Evolutionary conservation across 2,797 vertebrate species (phyloP), one percentile per base, ranked within the genome.

Genomic region (Microctenopoma steveboyesi): DNA sequence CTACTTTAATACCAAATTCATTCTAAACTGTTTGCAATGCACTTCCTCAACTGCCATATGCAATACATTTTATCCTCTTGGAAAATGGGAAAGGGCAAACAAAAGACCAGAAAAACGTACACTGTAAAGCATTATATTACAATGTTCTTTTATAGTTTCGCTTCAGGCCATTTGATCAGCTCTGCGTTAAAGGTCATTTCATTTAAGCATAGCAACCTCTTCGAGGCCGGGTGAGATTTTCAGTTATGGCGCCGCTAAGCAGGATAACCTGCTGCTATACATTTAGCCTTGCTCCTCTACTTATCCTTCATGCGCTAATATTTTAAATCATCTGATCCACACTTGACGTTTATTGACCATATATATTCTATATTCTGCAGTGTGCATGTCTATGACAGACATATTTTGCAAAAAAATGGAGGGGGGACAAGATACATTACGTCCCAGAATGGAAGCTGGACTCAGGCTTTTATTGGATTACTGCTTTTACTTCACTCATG

Each of bases 101-200:
- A 88, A 76, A 81, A 69, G 73, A 84, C 27, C 50, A 76, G 72
- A 74, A 83, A 86, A 82, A 84, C 73, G 75, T 50, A 83, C 77
- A 89, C 70, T 86, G 86, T 90, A 89, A 88, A 91, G 90, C 84
- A 89, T 88, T 88, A 82, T 72, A 73, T 78, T 74, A 83, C 88
- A 79, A 73, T 85, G 88, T 88, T 89, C 85, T 89, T 87, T 89
- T 83, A 89, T 79, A 81, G 84, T 71, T 73, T 80, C 73, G 83
- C 90, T 86, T 73, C 74, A 64, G 87, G 91, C 89, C 81, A 88
- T 91, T 90, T 90, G 89, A 91, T 91, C 89, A 86, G 83, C 87
- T 90, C 80, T 71, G 83, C 81, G 50, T 88, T 91, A 91, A 93
- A 92, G 91, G 91, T 93, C 88, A 87, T 92, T 91, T 88, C 86